Percentiles rank a stretch among this genome's conserved stretches.
These are phyloP conservation scores for Microcaecilia unicolor DNA, from an alignment of 2,797 vertebrate genomes.

Conservation along the genomic window DNA sequence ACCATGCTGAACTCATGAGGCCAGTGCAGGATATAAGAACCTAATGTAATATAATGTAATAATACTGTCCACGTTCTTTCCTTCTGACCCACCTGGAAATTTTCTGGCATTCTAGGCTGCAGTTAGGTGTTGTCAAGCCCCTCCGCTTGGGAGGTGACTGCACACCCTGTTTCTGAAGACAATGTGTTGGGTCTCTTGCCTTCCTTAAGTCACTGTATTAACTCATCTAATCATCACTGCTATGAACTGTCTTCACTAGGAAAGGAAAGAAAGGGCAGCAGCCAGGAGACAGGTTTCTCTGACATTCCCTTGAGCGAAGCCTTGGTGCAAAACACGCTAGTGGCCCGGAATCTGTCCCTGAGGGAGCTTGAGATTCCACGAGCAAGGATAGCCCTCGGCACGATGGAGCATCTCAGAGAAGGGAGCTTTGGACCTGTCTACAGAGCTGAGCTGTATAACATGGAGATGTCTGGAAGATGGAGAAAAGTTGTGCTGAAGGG, in stretches of 20 bases:
- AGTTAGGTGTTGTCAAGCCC: too few relatives aligned
- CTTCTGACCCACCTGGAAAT: too few relatives aligned
- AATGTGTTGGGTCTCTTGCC: too few relatives aligned
- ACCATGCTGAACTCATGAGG: too few relatives aligned
- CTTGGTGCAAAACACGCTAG: constrained; percentile 34
- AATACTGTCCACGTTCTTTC: too few relatives aligned
- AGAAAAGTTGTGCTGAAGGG: constrained; percentile 41
- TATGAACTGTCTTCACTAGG: background rate
- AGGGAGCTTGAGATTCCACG: constrained; percentile 40
- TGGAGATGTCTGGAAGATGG: background rate
- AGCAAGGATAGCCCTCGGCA: constrained; percentile 26
- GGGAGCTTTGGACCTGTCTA: constrained; percentile 39
- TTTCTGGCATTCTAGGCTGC: too few relatives aligned
- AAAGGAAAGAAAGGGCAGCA: background rate
- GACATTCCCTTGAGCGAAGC: constrained; percentile 33
- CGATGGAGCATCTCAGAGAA: constrained; percentile 25
- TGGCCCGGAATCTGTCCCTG: constrained; percentile 13
- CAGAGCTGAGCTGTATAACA: constrained; percentile 24
- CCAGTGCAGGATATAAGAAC: too few relatives aligned
- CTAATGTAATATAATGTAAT: too few relatives aligned
- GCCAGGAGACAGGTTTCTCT: background rate
- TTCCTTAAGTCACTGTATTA: too few relatives aligned
- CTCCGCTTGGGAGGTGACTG: too few relatives aligned
- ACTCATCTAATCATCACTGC: too few relatives aligned
- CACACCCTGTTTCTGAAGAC: too few relatives aligned